Base-by-base conservation (phyloP, 2,797 vertebrate species). In the Crax fasciolata region DNA sequence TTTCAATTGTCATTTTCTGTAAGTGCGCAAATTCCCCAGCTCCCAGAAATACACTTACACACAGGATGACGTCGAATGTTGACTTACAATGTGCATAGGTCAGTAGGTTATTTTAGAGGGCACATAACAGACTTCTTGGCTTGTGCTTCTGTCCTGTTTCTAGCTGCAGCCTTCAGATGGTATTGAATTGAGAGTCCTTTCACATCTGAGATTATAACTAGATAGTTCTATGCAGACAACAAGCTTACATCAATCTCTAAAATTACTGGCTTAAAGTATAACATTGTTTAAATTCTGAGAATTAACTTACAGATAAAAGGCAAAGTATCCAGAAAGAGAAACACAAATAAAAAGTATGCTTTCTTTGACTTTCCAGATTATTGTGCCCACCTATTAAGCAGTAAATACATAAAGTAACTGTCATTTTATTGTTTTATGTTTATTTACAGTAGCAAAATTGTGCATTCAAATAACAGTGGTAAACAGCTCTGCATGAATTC, bases 361-460 rank as follows among this genome's bases (percentile, higher is more conserved):
- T 63, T 52, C 13, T 78, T 77, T 41, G 23, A 67, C 32, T 65
- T 90, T 72, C 32, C 28, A 62, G 48, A 49, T 75, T 61, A 90
- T 70, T 52, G 6, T 70, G 51, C n/a, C 46, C 67, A 32, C 80
- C 85, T 91, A 49, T 86, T 82, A 35, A 68, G 51, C 48, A 84
- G 78, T 66, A 90, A 90, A 86, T 84, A 88, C 7, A 93, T 54
- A 54, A 94, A 92, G 77, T 66, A 81, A 20, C 74, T 83, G 27
- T 19, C 2, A 80, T 51, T 83, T 85, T 58, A 77, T 63, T 73
- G 82, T 51, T 91, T 94, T 30, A 72, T 66, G 43, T 79, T 75
- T 12, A 63, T 49, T 86, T 57, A 55, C 39, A 63, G 38, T 85
- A 80, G 28, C 88, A 61, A 91, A 91, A 78, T 28, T 44, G 58